phyloP scores from a whole-genome alignment of 2,888 invertebrate species.

The Scrobipalpa atriplicella region DNA sequence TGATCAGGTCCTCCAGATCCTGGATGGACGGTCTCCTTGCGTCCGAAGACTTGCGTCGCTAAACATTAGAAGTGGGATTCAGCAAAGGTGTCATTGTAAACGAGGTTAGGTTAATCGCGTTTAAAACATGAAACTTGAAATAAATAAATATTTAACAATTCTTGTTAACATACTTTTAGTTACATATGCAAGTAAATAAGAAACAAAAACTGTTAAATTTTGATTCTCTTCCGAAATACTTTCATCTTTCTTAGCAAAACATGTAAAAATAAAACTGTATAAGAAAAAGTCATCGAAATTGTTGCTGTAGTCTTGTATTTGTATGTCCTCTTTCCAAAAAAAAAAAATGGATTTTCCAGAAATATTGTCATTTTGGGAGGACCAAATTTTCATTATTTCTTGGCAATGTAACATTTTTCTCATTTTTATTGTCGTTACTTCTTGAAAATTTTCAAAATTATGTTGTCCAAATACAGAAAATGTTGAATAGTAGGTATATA shows the following conservation, averaged over 20 bases:
- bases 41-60: conserved; percentile 94
- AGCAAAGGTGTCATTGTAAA: conserved; percentile 35
- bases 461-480: no score
- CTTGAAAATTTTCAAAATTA: no score
- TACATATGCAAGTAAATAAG: background rate
- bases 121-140: conserved; percentile 37
- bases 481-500: background rate
- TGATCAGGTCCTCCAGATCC: conserved; percentile 94
- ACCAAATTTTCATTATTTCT: no score
- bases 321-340: no score
- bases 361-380: no score
- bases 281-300: background rate
- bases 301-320: no score
- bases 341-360: no score
- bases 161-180: background rate
- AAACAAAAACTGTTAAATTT: background rate
- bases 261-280: background rate
- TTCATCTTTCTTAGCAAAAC: background rate
- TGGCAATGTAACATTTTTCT: no score
- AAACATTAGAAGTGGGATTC: conserved; percentile 50
- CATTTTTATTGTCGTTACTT: no score
- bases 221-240: background rate
- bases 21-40: conserved; percentile 94
- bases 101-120: conserved; percentile 60
- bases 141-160: background rate